Evolutionary conservation across 2,113 vertebrate species (phyloP).

Genomic region (Rattus rattus): DNA sequence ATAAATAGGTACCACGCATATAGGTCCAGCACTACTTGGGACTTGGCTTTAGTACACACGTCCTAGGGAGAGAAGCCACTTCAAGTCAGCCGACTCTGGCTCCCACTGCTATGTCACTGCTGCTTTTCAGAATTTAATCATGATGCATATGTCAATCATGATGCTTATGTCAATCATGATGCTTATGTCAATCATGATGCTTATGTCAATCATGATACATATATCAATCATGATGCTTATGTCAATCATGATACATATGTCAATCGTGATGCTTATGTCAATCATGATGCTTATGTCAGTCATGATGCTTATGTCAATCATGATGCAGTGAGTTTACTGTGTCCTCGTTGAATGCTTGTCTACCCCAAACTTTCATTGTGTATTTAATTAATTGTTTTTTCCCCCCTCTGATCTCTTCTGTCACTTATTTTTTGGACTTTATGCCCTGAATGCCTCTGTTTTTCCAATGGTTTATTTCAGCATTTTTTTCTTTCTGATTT

Average conservation of each 20-base stretch:
- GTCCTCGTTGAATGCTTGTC: not conserved
- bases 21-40: not conserved
- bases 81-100: not conserved
- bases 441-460: not conserved
- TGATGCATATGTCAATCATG: not conserved
- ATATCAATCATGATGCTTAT: too few relatives aligned
- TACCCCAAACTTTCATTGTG: slow-evolving; percentile 1
- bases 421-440: not conserved
- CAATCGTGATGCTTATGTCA: too few relatives aligned
- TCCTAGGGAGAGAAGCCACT: not conserved
- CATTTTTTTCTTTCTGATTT: slow-evolving; percentile 19
- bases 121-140: not conserved
- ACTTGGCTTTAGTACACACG: not conserved
- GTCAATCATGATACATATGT: not conserved
- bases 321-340: not conserved
- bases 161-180: too few relatives aligned
- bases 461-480: not conserved
- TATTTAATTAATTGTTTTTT: not conserved
- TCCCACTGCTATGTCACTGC: too few relatives aligned
- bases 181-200: too few relatives aligned
- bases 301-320: too few relatives aligned
- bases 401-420: not conserved
- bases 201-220: too few relatives aligned
- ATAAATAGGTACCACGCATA: not conserved
- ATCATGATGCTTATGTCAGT: too few relatives aligned